A percentile compares a stretch with the other conserved stretches of the same genome.
phyloP scores from a whole-genome alignment of 2,888 invertebrate genomes.

The Callimorpha dominula region DNA sequence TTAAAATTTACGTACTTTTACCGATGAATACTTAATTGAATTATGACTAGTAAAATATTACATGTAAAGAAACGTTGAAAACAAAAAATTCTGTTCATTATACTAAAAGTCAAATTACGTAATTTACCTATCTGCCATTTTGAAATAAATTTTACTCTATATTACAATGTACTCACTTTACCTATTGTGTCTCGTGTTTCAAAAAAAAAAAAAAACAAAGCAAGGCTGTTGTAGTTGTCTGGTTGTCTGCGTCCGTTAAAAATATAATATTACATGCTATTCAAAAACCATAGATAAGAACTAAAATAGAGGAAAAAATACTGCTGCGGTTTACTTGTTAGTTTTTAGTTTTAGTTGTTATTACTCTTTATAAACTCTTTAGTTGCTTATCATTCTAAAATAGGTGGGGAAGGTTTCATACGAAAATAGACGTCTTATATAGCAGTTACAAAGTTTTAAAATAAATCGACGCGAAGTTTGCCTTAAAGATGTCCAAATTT shows the following conservation, averaged over 20 bases:
- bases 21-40: background rate
- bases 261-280: background rate
- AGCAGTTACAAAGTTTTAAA: too few relatives aligned
- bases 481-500: too few relatives aligned
- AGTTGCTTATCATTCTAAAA: background rate
- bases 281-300: background rate
- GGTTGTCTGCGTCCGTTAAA: background rate
- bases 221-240: background rate
- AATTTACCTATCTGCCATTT: constrained; percentile 3
- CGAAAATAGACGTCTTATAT: background rate
- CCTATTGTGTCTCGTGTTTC: background rate
- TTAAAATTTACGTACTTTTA: background rate
- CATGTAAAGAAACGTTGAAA: constrained; percentile 1
- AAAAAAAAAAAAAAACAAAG: background rate
- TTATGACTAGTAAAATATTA: background rate
- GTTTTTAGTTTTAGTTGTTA: background rate
- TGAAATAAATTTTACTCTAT: background rate
- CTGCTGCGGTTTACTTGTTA: background rate
- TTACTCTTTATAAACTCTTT: background rate
- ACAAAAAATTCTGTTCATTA: background rate
- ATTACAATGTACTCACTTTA: background rate
- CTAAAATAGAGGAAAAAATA: background rate
- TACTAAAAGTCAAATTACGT: background rate
- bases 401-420: background rate
- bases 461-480: too few relatives aligned